Percentiles rank a stretch among this genome's conserved stretches.
phyloP scores from a whole-genome alignment of 2,888 invertebrate genomes.

The Metellina segmentata region DNA sequence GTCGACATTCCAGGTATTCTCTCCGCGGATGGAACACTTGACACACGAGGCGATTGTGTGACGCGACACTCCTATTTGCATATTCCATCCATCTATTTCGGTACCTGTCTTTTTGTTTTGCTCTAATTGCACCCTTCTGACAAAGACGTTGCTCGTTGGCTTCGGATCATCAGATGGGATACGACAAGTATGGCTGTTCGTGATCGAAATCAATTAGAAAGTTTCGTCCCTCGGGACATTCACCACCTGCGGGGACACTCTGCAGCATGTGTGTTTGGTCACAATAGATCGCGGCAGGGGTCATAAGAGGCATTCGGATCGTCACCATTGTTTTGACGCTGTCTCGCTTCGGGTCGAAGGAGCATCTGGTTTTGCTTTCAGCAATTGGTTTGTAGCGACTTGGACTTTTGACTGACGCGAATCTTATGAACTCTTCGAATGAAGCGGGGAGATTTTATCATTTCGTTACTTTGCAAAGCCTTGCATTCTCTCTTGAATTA shows the following conservation, averaged over 20 bases:
- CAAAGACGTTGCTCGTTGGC: slow-evolving; percentile 45
- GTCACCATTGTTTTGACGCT: too few relatives aligned
- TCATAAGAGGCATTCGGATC: too few relatives aligned
- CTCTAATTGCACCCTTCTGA: slow-evolving; percentile 58
- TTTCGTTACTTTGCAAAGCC: too few relatives aligned
- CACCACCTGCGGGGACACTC: slow-evolving; percentile 48
- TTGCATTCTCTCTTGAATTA: too few relatives aligned
- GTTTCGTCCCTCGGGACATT: slow-evolving; percentile 1
- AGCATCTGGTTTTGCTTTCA: too few relatives aligned
- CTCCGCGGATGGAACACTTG: slow-evolving; percentile 7
- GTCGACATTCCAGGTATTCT: slow-evolving; percentile 59
- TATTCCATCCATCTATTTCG: slow-evolving; percentile 70
- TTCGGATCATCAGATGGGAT: not conserved
- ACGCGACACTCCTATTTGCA: slow-evolving; percentile 59
- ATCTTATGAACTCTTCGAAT: too few relatives aligned
- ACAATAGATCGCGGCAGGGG: slow-evolving; percentile 21
- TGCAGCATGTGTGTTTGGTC: slow-evolving; percentile 4
- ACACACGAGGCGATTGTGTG: slow-evolving; percentile 48
- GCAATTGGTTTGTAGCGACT: too few relatives aligned
- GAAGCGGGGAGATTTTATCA: too few relatives aligned
- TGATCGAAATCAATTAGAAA: slow-evolving; percentile 69
- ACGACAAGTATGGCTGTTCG: slow-evolving; percentile 13
- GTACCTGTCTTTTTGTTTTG: slow-evolving; percentile 61
- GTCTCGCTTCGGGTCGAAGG: too few relatives aligned
- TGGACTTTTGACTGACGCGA: too few relatives aligned